Percentiles rank a stretch among this genome's conserved stretches.
Evolutionary conservation across 2,113 vertebrate genomes (phyloP).

Genomic region (Semicossyphus pulcher): DNA sequence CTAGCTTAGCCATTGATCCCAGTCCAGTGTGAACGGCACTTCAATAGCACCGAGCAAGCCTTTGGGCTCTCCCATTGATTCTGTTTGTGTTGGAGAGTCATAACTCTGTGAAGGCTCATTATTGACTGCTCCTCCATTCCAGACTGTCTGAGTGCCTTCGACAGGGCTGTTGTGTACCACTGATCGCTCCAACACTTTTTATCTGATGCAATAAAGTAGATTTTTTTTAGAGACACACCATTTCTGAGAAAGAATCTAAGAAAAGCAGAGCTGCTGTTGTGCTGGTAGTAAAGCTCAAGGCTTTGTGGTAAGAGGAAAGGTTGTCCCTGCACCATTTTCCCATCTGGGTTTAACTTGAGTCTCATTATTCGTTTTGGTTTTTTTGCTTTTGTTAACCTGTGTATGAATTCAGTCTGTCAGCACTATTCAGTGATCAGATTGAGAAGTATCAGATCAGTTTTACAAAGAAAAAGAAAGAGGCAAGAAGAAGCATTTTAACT

Average conservation of each 20-base stretch:
- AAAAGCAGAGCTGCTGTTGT: neutral
- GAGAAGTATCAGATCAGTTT: neutral
- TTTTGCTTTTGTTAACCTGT: too few species aligned
- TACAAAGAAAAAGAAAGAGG: neutral
- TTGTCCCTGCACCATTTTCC: neutral
- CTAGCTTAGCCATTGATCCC: slow-evolving; percentile 67
- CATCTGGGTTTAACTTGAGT: neutral
- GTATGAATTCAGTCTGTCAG: neutral
- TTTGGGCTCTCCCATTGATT: slow-evolving; percentile 62
- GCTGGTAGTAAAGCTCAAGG: neutral
- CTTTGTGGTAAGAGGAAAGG: neutral
- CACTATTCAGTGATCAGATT: neutral
- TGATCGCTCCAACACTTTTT: slow-evolving; percentile 22
- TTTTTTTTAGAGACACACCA: slow-evolving; percentile 14
- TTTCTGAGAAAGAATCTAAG: slow-evolving; percentile 23
- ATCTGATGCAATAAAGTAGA: slow-evolving; percentile 2
- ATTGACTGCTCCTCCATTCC: slow-evolving; percentile 61
- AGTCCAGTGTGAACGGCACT: slow-evolving; percentile 62
- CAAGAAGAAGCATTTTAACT: neutral
- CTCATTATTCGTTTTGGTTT: too few species aligned
- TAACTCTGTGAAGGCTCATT: slow-evolving; percentile 63
- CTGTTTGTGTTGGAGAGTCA: slow-evolving; percentile 62
- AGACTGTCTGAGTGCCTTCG: slow-evolving; percentile 57
- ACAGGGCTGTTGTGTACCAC: slow-evolving; percentile 30
- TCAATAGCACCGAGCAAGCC: slow-evolving; percentile 50